These are phyloP conservation scores for Bambusicola thoracicus DNA, from an alignment of 2,113 vertebrate genomes.

Conservation along the genomic window DNA sequence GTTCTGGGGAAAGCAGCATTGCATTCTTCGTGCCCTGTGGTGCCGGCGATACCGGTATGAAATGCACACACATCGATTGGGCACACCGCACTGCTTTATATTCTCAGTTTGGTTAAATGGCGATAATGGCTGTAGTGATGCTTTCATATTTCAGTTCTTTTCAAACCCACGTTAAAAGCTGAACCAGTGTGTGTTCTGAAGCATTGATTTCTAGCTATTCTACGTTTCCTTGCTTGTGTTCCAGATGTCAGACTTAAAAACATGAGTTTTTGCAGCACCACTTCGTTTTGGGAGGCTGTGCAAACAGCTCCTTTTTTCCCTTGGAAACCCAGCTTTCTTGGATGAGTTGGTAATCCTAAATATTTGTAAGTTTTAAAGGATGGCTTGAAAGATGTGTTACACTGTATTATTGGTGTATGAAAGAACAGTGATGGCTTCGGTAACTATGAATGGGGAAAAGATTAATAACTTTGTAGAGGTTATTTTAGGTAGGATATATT, in stretches of 20 bases:
- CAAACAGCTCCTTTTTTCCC: background rate
- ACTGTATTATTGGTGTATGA: background rate
- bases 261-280: background rate
- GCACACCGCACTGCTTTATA: constrained; percentile 32
- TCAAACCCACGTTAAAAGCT: background rate
- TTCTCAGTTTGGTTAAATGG: constrained; percentile 64
- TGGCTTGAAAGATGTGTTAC: background rate
- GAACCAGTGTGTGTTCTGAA: background rate
- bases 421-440: background rate
- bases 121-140: background rate
- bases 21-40: background rate
- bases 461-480: background rate
- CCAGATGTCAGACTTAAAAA: accelerated
- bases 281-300: background rate
- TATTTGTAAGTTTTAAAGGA: background rate
- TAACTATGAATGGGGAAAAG: background rate
- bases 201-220: background rate
- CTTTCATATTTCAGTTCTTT: background rate
- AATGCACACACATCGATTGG: background rate
- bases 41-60: background rate
- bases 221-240: background rate
- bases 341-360: background rate
- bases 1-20: background rate
- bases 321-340: background rate
- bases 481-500: background rate